Evolutionary conservation across 2,888 invertebrate species (phyloP), one percentile per base, ranked within the genome.

Genomic region (Cheilosia soror): DNA sequence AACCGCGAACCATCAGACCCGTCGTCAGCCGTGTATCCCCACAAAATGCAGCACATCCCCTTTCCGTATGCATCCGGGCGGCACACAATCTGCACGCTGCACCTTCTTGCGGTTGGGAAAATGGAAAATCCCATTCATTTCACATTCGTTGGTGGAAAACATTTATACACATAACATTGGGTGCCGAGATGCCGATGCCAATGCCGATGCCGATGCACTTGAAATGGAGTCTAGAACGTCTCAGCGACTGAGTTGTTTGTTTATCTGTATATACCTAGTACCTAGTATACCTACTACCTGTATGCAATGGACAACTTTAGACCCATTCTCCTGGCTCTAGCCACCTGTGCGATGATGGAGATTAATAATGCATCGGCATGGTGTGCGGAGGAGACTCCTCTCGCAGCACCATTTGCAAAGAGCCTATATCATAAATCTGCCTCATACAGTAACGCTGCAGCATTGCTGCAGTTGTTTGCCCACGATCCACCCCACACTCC

Each of bases 1-100:
- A 81, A 85, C 85, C 85, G 85, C 85, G 80, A 80, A 80, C 80
- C 62, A n/a, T n/a, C n/a, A 42, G 53, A 13, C 40, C 44, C 68
- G 55, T 42, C 63, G 53, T 78, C 77, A 78, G 65, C 66, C 65
- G 72, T 65, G 20, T 20, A 63, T 69, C 73, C 31, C 31, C 40
- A 13, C 27, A 15, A 47, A 20, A 20, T 20, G 5, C 15, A 13
- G 13, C 47, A 47, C 25, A 9, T 27, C 49, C 51, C 20, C 51
- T 33, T 33, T 3, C 37, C 37, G 37, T 37, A 4, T 37, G 11
- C 37, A 37, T 37, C 37, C 37, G 37, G 0, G n/a, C 47, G 2
- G 49, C 25, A 20, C 11, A 11, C 11, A 37, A 37, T 37, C 37
- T 37, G 33, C 33, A 20, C 9, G 20, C 2, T 5, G 63, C 15